Conservation (phyloP, 2,797 vertebrate species). For the Sciurus vulgaris region DNA sequence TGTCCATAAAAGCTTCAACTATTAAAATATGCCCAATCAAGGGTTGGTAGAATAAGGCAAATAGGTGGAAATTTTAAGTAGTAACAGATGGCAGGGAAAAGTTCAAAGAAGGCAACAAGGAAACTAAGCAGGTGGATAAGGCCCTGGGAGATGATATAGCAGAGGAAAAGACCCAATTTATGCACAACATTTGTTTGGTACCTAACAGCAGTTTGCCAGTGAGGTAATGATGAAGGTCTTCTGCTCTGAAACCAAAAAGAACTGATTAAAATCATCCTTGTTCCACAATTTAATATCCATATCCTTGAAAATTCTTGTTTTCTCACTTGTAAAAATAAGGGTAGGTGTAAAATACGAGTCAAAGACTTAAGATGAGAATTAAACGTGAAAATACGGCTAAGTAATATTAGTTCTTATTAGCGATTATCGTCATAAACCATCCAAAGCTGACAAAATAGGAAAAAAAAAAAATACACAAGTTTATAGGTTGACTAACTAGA, state of each 20-base stretch:
- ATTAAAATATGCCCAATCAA: not conserved
- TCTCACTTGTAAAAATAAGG: not conserved
- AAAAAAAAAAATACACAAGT: not conserved
- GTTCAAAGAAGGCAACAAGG: not conserved
- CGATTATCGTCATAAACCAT: not conserved
- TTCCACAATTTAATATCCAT: not conserved
- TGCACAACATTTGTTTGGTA: not conserved
- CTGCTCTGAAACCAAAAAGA: not conserved
- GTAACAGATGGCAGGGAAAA: not conserved
- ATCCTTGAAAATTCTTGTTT: not conserved
- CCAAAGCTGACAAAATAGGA: not conserved
- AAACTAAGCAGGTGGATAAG: not conserved
- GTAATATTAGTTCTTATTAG: not conserved
- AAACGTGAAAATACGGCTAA: not conserved
- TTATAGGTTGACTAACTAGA: not conserved
- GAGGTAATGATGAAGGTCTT: not conserved
- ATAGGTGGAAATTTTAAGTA: not conserved
- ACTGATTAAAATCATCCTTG: not conserved
- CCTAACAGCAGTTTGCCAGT: not conserved
- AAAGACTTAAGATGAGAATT: not conserved
- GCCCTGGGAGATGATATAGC: not conserved
- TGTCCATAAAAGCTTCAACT: not conserved
- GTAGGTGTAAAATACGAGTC: constrained; percentile 32
- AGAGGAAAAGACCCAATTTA: not conserved
- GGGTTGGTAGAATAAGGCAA: not conserved